These are phyloP conservation scores for Caenorhabditis latens DNA, from an alignment of 1,140 invertebrate genomes.

Conservation along the genomic window DNA sequence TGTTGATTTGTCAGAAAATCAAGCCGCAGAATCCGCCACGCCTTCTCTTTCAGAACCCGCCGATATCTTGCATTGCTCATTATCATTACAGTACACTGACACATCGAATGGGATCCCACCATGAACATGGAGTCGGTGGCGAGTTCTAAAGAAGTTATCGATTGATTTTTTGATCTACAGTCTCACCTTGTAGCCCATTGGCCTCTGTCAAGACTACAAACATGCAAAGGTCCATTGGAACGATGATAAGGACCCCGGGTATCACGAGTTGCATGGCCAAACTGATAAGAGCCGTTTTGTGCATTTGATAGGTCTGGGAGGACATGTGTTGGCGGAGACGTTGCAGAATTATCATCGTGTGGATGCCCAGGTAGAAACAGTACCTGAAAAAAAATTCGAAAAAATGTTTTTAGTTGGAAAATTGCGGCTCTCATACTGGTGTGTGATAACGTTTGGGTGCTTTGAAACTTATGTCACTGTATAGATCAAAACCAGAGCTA, in stretches of 20 bases:
- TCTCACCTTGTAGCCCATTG: not conserved
- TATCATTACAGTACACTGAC: slow-evolving; percentile 13
- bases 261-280: not conserved
- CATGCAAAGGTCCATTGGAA: not conserved
- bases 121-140: slow-evolving; percentile 5
- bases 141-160: not conserved
- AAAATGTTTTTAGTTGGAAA: not conserved
- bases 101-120: slow-evolving; percentile 5
- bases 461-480: too few relatives aligned
- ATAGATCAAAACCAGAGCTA: too few relatives aligned
- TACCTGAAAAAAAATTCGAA: not conserved
- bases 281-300: not conserved
- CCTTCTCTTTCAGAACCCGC: not conserved
- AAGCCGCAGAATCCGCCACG: not conserved
- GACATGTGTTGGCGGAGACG: slow-evolving; percentile 17
- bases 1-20: not conserved
- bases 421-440: not conserved
- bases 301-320: not conserved
- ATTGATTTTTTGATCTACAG: not conserved
- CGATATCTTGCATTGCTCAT: slow-evolving; percentile 7
- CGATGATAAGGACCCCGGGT: not conserved
- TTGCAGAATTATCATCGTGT: slow-evolving; percentile 22
- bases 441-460: too few relatives aligned
- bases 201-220: not conserved
- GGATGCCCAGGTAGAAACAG: slow-evolving; percentile 7